A percentile compares a stretch with the other conserved stretches of the same genome.
Conservation (phyloP, 2,888 invertebrate genomes). For the Habrosyne pyritoides region DNA sequence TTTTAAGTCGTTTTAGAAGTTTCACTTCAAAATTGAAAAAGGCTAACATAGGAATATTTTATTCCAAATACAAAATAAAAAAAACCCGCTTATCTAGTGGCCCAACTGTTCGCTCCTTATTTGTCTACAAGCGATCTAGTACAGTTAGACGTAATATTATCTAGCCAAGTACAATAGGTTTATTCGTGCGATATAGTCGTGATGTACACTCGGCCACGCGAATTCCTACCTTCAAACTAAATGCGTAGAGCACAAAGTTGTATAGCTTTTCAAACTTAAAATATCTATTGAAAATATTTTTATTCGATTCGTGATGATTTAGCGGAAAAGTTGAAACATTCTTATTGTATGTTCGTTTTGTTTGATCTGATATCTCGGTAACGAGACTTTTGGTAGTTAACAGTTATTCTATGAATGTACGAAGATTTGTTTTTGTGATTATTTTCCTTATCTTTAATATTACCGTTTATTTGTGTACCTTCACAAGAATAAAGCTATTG, state of each 20-base stretch:
- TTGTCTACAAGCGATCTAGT: conserved; percentile 72
- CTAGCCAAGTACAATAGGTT: conserved; percentile 62
- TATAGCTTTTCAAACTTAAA: not conserved
- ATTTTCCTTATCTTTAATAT: not conserved
- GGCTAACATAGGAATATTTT: too few relatives aligned
- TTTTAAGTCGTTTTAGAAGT: too few relatives aligned
- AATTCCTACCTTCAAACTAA: conserved; percentile 19
- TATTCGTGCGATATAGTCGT: conserved; percentile 78
- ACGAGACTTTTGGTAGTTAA: not conserved
- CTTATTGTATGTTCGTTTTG: conserved; percentile 10
- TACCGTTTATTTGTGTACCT: too few relatives aligned
- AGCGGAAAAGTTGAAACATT: conserved; percentile 9
- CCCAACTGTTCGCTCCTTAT: conserved; percentile 62
- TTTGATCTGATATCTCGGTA: conserved; percentile 5
- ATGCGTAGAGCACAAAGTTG: not conserved
- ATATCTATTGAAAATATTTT: conserved; percentile 6
- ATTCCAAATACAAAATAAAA: too few relatives aligned
- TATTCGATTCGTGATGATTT: conserved; percentile 11
- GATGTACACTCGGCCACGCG: conserved; percentile 51
- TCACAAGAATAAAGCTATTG: too few relatives aligned
- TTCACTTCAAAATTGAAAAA: too few relatives aligned
- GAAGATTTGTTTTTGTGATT: not conserved
- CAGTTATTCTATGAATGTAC: not conserved
- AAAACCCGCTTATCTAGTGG: conserved; percentile 22
- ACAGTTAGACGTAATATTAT: conserved; percentile 78